phyloP scores from a whole-genome alignment of 2,113 vertebrate genomes.

The Brachyhypopomus gauderio region DNA sequence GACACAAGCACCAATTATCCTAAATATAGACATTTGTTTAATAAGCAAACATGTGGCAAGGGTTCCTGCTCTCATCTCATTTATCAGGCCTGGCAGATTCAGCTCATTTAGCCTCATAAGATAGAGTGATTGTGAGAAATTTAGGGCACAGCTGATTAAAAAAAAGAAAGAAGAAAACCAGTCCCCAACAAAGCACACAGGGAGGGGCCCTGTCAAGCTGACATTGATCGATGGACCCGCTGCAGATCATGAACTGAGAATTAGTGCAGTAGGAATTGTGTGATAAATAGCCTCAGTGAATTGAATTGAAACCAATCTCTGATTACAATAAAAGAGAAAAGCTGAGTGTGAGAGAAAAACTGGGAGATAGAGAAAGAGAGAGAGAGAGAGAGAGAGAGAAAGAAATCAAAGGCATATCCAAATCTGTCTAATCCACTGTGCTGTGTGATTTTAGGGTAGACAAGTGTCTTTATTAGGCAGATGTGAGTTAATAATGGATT shows the following conservation, averaged over 20 bases:
- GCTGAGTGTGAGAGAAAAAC: slow-evolving; percentile 22
- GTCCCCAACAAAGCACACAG: slow-evolving; percentile 10
- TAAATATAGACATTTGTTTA: slow-evolving; percentile 57
- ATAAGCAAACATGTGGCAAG: slow-evolving; percentile 52
- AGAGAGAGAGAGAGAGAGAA: too few relatives aligned
- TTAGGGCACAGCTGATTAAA: slow-evolving; percentile 84
- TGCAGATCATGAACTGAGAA: slow-evolving; percentile 84
- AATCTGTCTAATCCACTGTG: not conserved
- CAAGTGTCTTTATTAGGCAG: too few relatives aligned
- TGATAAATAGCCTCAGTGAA: slow-evolving; percentile 78
- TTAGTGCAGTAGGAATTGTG: slow-evolving; percentile 81
- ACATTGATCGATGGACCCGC: slow-evolving; percentile 89
- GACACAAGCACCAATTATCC: slow-evolving; percentile 56
- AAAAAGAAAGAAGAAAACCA: slow-evolving; percentile 58
- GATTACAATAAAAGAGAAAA: slow-evolving; percentile 39
- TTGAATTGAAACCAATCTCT: slow-evolving; percentile 48
- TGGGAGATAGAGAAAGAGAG: not conserved
- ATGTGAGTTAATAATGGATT: too few relatives aligned
- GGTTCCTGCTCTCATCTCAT: slow-evolving; percentile 73
- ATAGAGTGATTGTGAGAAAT: slow-evolving; percentile 86
- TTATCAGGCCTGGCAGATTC: slow-evolving; percentile 88
- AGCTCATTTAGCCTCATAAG: slow-evolving; percentile 90
- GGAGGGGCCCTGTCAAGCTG: slow-evolving; percentile 77
- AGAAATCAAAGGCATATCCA: not conserved
- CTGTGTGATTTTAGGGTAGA: too few relatives aligned